Base-by-base conservation (phyloP, 2,113 vertebrate genomes). In the Perca fluviatilis region DNA sequence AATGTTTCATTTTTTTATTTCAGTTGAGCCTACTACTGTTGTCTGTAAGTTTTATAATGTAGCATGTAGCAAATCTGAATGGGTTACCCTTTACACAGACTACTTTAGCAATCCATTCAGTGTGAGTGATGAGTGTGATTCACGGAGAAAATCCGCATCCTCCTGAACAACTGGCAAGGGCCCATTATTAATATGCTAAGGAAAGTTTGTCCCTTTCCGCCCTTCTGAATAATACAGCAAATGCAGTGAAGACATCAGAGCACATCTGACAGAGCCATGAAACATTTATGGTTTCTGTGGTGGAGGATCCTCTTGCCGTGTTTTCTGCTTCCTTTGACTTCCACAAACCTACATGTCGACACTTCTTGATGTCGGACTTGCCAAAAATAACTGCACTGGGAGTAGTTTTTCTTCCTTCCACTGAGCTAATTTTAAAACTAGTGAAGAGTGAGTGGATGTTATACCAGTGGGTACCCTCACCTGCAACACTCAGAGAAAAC, bases 401-500 rank as follows among this genome's bases (percentile, higher is more conserved):
- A 86, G 72, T 74, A 79, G 54, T 71, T 65, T 81, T 16, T 72
- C 27, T 14, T 74, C 80, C 75, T 77, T 80, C 33, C 53, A 71
- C 60, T 0, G 4, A 51, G 60, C 79, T 57, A n/a, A 61, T 77
- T 57, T 86, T 84, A 73, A 82, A 77, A 82, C 16, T 36, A 15
- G 30, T 18, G n/a, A 74, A 49, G 54, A 51, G 46, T n/a, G 49
- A 74, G 47, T 19, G 66, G 27, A 57, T 78, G 62, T 74, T 30
- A 60, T 23, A 36, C 43, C 54, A 76, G 54, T 43, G 47, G 51
- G 36, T 30, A 43, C 36, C 51, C 96, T 96, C 89, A 99, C 97
- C 97, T 91, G 91, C 87, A 90, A 98, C 88, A 88, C 82, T 94
- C 86, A 91, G 91, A 65, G 96, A 96, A 71, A 98, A 95, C 86